phyloP scores from a whole-genome alignment of 1,140 invertebrate genomes.

The Laupala kohalensis region DNA sequence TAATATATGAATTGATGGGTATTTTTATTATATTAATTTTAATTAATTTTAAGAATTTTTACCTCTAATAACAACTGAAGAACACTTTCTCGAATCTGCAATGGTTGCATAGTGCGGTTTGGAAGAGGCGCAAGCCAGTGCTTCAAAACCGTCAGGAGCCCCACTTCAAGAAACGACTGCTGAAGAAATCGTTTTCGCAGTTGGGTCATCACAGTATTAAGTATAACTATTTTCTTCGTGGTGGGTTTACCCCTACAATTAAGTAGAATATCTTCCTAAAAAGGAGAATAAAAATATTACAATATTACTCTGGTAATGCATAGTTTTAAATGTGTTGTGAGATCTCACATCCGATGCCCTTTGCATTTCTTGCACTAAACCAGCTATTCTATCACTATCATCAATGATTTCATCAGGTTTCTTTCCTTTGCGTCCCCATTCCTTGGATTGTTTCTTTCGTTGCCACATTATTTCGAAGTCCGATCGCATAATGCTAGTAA shows the following conservation, averaged over 20 bases:
- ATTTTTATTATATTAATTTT: no score
- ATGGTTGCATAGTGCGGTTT: not conserved
- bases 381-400: not conserved
- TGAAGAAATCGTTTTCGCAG: not conserved
- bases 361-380: not conserved
- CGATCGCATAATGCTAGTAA: no score
- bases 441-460: no score
- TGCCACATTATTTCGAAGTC: no score
- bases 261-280: not conserved
- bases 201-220: not conserved
- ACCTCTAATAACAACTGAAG: not conserved
- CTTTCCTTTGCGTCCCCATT: no score
- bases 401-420: not conserved
- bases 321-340: no score
- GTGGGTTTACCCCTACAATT: not conserved
- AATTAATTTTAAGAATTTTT: no score
- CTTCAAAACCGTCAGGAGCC: not conserved
- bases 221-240: not conserved
- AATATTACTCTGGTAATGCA: no score
- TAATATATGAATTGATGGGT: no score
- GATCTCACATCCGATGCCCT: not conserved
- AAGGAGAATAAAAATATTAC: no score
- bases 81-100: not conserved
- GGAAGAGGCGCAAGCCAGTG: not conserved
- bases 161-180: not conserved